A percentile compares a stretch with the other conserved stretches of the same genome.
These are phyloP conservation scores for Netelia melanura DNA, from an alignment of 2,888 invertebrate species.

Conservation along the genomic window DNA sequence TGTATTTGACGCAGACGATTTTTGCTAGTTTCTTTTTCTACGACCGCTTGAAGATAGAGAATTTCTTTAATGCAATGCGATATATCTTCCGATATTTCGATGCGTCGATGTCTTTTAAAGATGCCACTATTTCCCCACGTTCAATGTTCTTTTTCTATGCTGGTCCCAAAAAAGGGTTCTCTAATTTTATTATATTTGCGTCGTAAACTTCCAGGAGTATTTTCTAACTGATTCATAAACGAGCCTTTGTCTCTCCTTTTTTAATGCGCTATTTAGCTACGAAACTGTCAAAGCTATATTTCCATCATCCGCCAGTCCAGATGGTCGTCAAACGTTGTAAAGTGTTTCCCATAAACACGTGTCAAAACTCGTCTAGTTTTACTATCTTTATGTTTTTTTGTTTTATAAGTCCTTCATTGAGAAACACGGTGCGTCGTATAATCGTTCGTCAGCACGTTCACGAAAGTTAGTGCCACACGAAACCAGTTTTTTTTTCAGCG, in stretches of 20 bases:
- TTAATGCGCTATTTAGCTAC: conserved; percentile 8
- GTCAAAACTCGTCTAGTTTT: conserved; percentile 33
- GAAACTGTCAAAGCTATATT: conserved; percentile 18
- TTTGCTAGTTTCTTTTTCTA: no score
- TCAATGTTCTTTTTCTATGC: no score
- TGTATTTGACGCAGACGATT: background rate
- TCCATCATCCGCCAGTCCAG: background rate
- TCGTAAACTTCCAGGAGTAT: background rate
- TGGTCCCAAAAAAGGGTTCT: no score
- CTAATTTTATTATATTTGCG: no score
- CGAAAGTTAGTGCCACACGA: conserved; percentile 44
- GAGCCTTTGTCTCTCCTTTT: conserved; percentile 12
- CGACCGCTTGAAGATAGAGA: background rate
- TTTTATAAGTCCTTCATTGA: conserved; percentile 18
- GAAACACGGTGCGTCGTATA: conserved; percentile 10
- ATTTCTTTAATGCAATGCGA: background rate
- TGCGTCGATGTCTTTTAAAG: background rate
- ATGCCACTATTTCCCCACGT: no score
- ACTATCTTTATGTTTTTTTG: background rate
- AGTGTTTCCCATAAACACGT: conserved; percentile 18
- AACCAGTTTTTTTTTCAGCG: conserved; percentile 35
- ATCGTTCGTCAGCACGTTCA: conserved; percentile 22
- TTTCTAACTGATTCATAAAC: conserved; percentile 22
- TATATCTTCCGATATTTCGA: background rate
- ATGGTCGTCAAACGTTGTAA: conserved; percentile 29